phyloP scores from a whole-genome alignment of 2,888 invertebrate genomes.

The Mythimna pallens region DNA sequence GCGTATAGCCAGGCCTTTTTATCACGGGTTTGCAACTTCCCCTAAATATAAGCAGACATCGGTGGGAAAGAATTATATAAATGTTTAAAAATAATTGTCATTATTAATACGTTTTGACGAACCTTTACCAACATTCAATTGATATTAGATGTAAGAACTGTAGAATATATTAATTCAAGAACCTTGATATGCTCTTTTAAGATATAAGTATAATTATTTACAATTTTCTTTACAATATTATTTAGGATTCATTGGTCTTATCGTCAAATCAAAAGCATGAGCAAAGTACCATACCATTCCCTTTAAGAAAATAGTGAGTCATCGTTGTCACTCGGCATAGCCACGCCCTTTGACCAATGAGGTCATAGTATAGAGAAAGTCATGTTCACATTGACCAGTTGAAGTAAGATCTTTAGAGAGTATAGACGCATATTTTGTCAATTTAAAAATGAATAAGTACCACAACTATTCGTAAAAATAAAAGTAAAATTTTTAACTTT shows the following conservation, averaged over 20 bases:
- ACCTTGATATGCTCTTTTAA: constrained; percentile 26
- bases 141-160: background rate
- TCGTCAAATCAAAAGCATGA: background rate
- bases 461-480: too few relatives aligned
- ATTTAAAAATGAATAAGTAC: too few relatives aligned
- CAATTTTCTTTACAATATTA: background rate
- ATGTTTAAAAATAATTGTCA: constrained; percentile 13
- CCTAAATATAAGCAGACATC: constrained; percentile 20
- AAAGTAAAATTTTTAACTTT: too few relatives aligned
- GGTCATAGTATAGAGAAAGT: too few relatives aligned
- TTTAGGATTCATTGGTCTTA: constrained; percentile 14
- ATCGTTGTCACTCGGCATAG: too few relatives aligned
- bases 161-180: background rate
- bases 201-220: constrained; percentile 1
- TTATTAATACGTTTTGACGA: constrained; percentile 1
- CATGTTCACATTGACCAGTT: too few relatives aligned
- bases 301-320: too few relatives aligned
- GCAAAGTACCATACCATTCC: background rate
- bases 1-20: background rate
- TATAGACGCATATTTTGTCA: too few relatives aligned
- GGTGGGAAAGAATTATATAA: constrained; percentile 25
- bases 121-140: constrained; percentile 5
- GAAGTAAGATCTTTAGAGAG: too few relatives aligned
- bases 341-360: too few relatives aligned
- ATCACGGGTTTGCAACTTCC: background rate